Evolutionary conservation across 1,140 invertebrate genomes (phyloP).

Genomic region (fruit fly (Drosophila melanogaster)): Release_6_plus_ISO1_MT NT_033777.3:13085001-13085500

Average conservation of each 20-base stretch:
- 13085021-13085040: slow-evolving; percentile 18
- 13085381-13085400: too few species aligned
- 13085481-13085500: too few species aligned
- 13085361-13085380: too few species aligned
- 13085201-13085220: slow-evolving; percentile 56
- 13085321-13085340: slow-evolving; percentile 23
- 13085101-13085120: slow-evolving; percentile 38
- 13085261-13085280: slow-evolving; percentile 73
- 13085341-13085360: slow-evolving; percentile 3
- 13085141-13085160: slow-evolving; percentile 39
- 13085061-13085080: slow-evolving; percentile 21
- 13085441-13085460: too few species aligned
- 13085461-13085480: too few species aligned
- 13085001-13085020: slow-evolving; percentile 41
- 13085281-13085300: slow-evolving; percentile 82
- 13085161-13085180: slow-evolving; percentile 49
- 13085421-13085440: too few species aligned
- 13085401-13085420: too few species aligned
- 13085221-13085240: slow-evolving; percentile 21
- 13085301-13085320: slow-evolving; percentile 75
- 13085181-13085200: slow-evolving; percentile 51
- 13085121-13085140: slow-evolving; percentile 24
- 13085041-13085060: slow-evolving; percentile 13
- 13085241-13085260: slow-evolving; percentile 59
- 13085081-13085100: slow-evolving; percentile 8